phyloP scores from a whole-genome alignment of 2,113 vertebrate genomes.

The Leptodactylus fuscus region DNA sequence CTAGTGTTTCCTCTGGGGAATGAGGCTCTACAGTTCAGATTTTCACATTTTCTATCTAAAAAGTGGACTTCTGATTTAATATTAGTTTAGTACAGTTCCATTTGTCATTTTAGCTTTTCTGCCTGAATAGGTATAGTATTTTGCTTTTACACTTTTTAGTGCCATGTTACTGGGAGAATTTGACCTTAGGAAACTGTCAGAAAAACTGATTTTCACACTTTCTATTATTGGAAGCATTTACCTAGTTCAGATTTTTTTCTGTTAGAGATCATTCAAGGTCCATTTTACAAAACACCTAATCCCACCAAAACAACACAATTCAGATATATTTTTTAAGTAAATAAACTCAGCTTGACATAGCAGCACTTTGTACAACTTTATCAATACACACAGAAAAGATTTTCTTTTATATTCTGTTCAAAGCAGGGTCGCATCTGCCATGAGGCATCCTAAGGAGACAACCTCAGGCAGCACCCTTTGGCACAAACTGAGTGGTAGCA shows the following conservation, averaged over 20 bases:
- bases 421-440: no score
- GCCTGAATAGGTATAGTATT: neutral
- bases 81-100: neutral
- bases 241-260: neutral
- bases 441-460: no score
- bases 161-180: neutral
- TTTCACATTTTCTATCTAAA: neutral
- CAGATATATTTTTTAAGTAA: no score
- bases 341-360: no score
- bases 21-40: neutral
- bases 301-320: neutral
- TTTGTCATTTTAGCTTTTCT: slow-evolving; percentile 41
- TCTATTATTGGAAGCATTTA: slow-evolving; percentile 21
- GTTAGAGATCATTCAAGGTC: neutral
- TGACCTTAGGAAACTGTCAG: slow-evolving; percentile 33
- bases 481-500: no score
- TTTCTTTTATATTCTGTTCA: no score
- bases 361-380: no score
- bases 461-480: no score
- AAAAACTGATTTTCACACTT: slow-evolving; percentile 23
- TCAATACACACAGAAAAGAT: no score
- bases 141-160: slow-evolving; percentile 8
- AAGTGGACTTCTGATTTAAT: neutral
- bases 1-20: neutral
- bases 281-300: neutral